Conservation (phyloP, 2,113 vertebrate genomes). For the Gorsachius goisagi region DNA sequence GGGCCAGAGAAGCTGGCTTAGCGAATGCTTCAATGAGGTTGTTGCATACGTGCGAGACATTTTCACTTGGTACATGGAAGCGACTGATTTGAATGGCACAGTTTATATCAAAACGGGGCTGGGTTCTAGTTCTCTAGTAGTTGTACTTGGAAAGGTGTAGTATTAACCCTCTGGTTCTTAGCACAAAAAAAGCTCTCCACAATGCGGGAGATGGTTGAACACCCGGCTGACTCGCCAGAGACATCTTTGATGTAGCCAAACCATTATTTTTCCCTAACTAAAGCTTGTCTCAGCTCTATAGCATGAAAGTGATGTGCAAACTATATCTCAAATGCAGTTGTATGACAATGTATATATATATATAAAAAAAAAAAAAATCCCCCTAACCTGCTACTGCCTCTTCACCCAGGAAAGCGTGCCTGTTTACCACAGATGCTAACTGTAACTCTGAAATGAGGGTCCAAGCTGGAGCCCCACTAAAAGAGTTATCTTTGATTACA, state of each 20-base stretch:
- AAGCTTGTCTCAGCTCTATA: background rate
- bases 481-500: background rate
- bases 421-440: background rate
- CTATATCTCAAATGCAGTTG: background rate
- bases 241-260: background rate
- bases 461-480: background rate
- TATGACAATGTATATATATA: background rate
- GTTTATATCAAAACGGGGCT: constrained; percentile 10
- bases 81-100: constrained; percentile 70
- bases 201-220: background rate
- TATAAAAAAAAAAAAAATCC: background rate
- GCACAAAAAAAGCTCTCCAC: background rate
- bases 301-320: background rate
- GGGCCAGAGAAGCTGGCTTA: background rate
- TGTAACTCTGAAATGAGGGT: background rate
- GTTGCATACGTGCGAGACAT: background rate
- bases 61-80: constrained; percentile 56
- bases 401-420: background rate
- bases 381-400: background rate
- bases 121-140: background rate
- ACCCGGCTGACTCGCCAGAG: background rate
- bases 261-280: background rate
- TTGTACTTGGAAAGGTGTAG: constrained; percentile 28
- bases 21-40: background rate
- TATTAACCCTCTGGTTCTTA: constrained; percentile 54